A percentile compares a stretch with the other conserved stretches of the same genome.
phyloP scores from a whole-genome alignment of 2,888 invertebrate genomes.

The Eupithecia insigniata region DNA sequence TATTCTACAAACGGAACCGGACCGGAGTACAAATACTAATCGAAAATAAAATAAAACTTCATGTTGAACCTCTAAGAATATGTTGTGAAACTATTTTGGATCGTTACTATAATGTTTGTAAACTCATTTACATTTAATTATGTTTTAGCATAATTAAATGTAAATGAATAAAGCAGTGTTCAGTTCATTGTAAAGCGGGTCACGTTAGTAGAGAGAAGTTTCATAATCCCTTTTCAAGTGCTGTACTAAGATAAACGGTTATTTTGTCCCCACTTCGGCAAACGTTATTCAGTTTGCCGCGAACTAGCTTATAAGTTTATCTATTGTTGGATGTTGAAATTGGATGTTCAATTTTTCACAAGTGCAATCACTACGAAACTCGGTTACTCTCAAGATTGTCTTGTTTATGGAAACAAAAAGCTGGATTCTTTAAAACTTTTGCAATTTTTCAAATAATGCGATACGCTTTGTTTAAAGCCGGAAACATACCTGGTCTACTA shows the following conservation, averaged over 20 bases:
- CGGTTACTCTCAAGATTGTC: conserved; percentile 15
- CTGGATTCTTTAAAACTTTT: neutral
- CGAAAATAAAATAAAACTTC: neutral
- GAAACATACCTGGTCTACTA: no score
- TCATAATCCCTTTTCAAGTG: conserved; percentile 6
- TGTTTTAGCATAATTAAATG: no score
- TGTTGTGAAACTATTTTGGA: neutral
- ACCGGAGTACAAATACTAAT: neutral
- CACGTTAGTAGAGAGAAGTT: neutral
- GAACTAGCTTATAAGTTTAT: conserved; percentile 19
- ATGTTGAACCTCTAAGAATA: neutral
- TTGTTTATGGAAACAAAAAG: conserved; percentile 11
- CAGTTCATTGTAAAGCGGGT: conserved; percentile 7
- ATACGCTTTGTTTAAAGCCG: neutral
- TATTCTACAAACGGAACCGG: neutral
- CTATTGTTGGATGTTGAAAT: conserved; percentile 12
- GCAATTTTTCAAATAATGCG: neutral
- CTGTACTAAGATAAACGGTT: conserved; percentile 15
- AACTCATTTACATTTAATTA: neutral
- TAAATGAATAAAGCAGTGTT: conserved; percentile 4
- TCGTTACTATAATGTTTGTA: neutral
- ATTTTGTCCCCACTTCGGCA: conserved; percentile 2
- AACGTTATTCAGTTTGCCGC: conserved; percentile 18
- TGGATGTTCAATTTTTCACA: conserved; percentile 23
- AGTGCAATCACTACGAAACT: conserved; percentile 19